Percentiles rank a stretch among this genome's conserved stretches.
Evolutionary conservation across 2,113 vertebrate genomes (phyloP).

Genomic region (Capra hircus): DNA sequence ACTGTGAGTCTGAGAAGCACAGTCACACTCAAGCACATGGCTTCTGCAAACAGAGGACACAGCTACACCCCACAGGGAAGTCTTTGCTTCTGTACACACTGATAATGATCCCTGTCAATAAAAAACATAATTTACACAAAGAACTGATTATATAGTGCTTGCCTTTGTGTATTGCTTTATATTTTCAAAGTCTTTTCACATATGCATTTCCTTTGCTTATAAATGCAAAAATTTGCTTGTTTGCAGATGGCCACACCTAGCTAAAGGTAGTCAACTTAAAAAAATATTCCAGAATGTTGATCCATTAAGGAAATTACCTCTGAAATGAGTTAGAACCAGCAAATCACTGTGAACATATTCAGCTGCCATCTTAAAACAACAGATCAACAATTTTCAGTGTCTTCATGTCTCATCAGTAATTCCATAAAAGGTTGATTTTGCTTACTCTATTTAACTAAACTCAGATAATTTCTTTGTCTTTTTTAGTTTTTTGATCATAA

Average conservation of each 20-base stretch:
- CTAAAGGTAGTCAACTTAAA: slow-evolving; percentile 15
- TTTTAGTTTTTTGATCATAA: not conserved
- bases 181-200: slow-evolving; percentile 4
- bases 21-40: slow-evolving; percentile 37
- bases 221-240: not conserved
- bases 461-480: not conserved
- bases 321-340: not conserved
- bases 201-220: slow-evolving; percentile 4
- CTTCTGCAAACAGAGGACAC: slow-evolving; percentile 49
- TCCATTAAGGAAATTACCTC: slow-evolving; percentile 1
- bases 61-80: slow-evolving; percentile 22
- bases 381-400: not conserved
- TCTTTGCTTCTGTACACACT: slow-evolving; percentile 14
- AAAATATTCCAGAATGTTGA: not conserved
- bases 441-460: not conserved
- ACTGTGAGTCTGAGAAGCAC: not conserved
- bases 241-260: not conserved
- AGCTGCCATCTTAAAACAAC: not conserved
- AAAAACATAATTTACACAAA: slow-evolving; percentile 29
- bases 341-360: not conserved
- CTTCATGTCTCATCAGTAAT: not conserved
- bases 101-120: slow-evolving; percentile 40
- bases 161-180: not conserved
- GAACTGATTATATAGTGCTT: not conserved
- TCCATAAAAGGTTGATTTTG: not conserved